These are phyloP conservation scores for Drosophila prosaltans DNA, from an alignment of 1,140 invertebrate species.

Conservation along the genomic window DNA sequence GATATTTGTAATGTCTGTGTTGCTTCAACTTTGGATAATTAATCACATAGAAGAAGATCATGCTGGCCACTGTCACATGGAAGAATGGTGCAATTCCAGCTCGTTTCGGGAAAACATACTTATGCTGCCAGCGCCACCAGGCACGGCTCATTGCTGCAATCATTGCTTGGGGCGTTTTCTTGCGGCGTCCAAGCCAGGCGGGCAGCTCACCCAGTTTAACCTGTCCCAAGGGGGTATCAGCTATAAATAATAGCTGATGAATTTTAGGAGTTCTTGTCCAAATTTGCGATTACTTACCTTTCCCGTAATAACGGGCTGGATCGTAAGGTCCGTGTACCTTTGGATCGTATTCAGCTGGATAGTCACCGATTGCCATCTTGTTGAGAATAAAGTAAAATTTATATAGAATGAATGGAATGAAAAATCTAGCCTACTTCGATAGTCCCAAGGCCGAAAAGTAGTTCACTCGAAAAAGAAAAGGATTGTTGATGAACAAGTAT, in stretches of 20 bases:
- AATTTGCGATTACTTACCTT: slow-evolving; percentile 86
- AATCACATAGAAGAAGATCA: slow-evolving; percentile 90
- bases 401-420: slow-evolving; percentile 42
- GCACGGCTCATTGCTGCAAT: slow-evolving; percentile 88
- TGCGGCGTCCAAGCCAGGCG: slow-evolving; percentile 91
- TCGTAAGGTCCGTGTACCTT: slow-evolving; percentile 96
- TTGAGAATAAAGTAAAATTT: slow-evolving; percentile 43
- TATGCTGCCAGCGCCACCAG: slow-evolving; percentile 95
- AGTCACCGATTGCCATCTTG: slow-evolving; percentile 90
- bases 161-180: slow-evolving; percentile 89
- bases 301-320: slow-evolving; percentile 95
- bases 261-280: too few species aligned
- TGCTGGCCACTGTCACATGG: slow-evolving; percentile 87
- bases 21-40: slow-evolving; percentile 91
- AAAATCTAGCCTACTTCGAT: slow-evolving; percentile 47
- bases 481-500: too few species aligned
- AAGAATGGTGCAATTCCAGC: slow-evolving; percentile 89
- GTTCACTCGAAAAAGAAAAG: too few species aligned
- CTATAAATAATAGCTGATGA: too few species aligned
- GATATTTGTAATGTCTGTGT: slow-evolving; percentile 90
- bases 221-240: slow-evolving; percentile 93
- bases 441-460: slow-evolving; percentile 19
- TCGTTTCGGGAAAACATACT: slow-evolving; percentile 90
- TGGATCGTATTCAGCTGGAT: slow-evolving; percentile 94
- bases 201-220: slow-evolving; percentile 93